phyloP scores from a whole-genome alignment of 2,113 vertebrate species.

The Heterocephalus glaber region DNA sequence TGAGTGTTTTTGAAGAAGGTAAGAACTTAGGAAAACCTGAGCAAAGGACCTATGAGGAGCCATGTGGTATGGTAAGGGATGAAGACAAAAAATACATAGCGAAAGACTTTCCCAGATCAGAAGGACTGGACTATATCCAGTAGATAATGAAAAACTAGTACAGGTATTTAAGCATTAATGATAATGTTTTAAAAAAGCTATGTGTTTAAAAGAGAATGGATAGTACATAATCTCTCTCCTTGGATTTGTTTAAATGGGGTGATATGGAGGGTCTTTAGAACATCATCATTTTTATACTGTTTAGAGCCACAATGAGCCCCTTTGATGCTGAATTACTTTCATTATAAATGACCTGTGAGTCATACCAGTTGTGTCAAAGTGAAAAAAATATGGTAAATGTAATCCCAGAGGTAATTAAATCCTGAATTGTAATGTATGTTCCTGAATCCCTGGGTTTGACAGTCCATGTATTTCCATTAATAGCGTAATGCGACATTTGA shows the following conservation, averaged over 20 bases:
- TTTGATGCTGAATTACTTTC: constrained; percentile 36
- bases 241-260: constrained; percentile 8
- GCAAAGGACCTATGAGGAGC: not conserved
- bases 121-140: not conserved
- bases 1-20: not conserved
- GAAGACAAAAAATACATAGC: not conserved
- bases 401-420: constrained; percentile 12
- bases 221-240: not conserved
- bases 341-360: constrained; percentile 26
- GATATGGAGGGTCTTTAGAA: not conserved
- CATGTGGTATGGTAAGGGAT: not conserved
- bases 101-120: not conserved
- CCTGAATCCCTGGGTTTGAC: not conserved
- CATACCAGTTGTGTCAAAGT: constrained; percentile 26
- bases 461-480: not conserved
- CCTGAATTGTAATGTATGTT: not conserved
- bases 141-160: not conserved
- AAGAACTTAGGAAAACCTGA: not conserved
- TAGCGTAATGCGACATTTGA: not conserved
- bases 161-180: not conserved
- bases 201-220: not conserved
- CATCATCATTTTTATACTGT: constrained; percentile 46
- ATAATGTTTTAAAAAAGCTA: not conserved
- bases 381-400: constrained; percentile 35
- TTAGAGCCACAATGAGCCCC: not conserved